Conservation (phyloP, 2,113 vertebrate genomes). For the Chaetura pelagica region DNA sequence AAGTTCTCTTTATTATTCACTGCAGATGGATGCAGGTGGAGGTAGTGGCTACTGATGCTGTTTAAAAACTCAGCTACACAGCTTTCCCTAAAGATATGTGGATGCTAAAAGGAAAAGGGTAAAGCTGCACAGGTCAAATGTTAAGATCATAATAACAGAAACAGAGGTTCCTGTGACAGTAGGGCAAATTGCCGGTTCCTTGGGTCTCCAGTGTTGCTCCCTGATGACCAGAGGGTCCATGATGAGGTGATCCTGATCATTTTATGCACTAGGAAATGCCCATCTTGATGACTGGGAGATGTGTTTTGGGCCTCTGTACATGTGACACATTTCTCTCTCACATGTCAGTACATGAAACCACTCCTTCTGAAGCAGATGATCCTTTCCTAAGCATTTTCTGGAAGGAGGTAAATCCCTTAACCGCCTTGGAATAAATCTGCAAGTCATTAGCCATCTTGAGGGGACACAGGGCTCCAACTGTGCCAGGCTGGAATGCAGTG, state of each 20-base stretch:
- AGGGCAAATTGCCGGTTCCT: background rate
- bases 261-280: background rate
- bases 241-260: background rate
- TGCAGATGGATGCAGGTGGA: conserved; percentile 42
- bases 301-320: background rate
- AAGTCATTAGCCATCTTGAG: background rate
- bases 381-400: conserved; percentile 20
- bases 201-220: background rate
- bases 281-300: background rate
- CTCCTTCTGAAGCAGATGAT: background rate
- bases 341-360: background rate
- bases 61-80: background rate
- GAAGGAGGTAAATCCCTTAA: conserved; percentile 24
- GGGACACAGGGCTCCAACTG: background rate
- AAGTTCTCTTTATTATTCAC: background rate
- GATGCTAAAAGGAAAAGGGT: background rate
- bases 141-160: background rate
- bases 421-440: conserved; percentile 31
- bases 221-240: background rate
- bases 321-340: background rate
- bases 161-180: background rate
- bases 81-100: background rate
- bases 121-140: background rate
- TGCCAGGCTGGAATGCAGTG: background rate
- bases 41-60: conserved; percentile 18